These are phyloP conservation scores for Ptychodera flava DNA, from an alignment of 35 echinoderm and acorn worm genomes.

Conservation along the genomic window DNA sequence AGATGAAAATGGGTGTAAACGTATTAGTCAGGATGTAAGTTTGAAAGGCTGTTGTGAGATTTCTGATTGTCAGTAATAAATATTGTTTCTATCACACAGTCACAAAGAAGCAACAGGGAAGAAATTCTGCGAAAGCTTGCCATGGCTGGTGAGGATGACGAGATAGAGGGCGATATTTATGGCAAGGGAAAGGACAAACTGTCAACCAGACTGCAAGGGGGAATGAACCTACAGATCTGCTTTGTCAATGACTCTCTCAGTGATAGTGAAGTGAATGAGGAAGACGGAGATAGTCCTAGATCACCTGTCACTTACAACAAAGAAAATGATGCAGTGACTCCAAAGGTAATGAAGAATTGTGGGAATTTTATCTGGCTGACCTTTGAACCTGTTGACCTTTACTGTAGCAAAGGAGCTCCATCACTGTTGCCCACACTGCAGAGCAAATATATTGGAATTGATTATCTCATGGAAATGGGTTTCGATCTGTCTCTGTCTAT, in stretches of 20 bases:
- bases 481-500: too few relatives aligned
- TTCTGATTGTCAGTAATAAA: too few relatives aligned
- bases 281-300: neutral
- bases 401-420: too few relatives aligned
- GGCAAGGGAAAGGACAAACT: constrained; percentile 94
- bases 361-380: too few relatives aligned
- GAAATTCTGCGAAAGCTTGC: constrained; percentile 86
- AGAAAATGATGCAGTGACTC: too few relatives aligned
- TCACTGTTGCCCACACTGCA: too few relatives aligned
- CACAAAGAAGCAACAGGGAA: constrained; percentile 78
- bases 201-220: constrained; percentile 75
- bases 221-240: constrained; percentile 99
- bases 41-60: neutral
- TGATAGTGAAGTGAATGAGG: constrained; percentile 24
- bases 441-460: too few relatives aligned
- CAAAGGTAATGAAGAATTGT: constrained; percentile 85
- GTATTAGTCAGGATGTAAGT: neutral
- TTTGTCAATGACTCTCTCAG: constrained; percentile 85
- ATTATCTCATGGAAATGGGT: too few relatives aligned
- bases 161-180: constrained; percentile 86
- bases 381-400: too few relatives aligned
- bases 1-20: neutral
- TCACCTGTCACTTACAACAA: too few relatives aligned
- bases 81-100: constrained; percentile 26
- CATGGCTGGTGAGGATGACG: constrained; percentile 66